Evolutionary conservation across 37 sponge, comb jelly and placozoan species (phyloP).

Genomic region (Chondrosia reniformis): DNA sequence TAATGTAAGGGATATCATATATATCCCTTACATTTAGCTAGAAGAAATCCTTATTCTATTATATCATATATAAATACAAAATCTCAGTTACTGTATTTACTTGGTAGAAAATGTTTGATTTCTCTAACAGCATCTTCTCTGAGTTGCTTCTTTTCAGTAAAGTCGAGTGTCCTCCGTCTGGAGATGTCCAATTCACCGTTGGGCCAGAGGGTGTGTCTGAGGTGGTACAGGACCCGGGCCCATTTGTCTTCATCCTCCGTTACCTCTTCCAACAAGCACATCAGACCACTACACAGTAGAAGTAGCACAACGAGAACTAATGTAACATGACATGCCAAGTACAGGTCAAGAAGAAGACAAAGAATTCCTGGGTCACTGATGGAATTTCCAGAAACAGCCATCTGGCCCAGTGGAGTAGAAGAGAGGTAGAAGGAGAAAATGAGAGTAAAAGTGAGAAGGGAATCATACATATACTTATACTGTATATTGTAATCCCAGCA

Average conservation of each 20-base stretch:
- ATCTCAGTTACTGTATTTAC: conserved; percentile 20
- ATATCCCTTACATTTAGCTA: too few relatives aligned
- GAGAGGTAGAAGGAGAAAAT: too few relatives aligned
- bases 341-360: too few relatives aligned
- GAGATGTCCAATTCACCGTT: conserved; percentile 25
- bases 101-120: conserved; percentile 66
- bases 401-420: too few relatives aligned
- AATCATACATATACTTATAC: background rate
- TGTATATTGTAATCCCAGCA: conserved; percentile 1
- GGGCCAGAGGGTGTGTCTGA: conserved; percentile 69
- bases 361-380: too few relatives aligned
- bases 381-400: too few relatives aligned
- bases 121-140: conserved; percentile 43
- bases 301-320: too few relatives aligned
- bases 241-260: conserved; percentile 46
- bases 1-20: too few relatives aligned
- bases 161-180: background rate
- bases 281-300: background rate
- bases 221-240: conserved; percentile 52
- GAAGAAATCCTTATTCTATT: too few relatives aligned
- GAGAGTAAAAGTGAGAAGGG: too few relatives aligned
- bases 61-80: background rate
- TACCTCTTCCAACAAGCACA: conserved; percentile 35
- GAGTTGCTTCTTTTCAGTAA: conserved; percentile 26
- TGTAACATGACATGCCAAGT: too few relatives aligned